A percentile compares a stretch with the other conserved stretches of the same genome.
phyloP scores from a whole-genome alignment of 2,113 vertebrate genomes.

The Myotis lucifugus region DNA sequence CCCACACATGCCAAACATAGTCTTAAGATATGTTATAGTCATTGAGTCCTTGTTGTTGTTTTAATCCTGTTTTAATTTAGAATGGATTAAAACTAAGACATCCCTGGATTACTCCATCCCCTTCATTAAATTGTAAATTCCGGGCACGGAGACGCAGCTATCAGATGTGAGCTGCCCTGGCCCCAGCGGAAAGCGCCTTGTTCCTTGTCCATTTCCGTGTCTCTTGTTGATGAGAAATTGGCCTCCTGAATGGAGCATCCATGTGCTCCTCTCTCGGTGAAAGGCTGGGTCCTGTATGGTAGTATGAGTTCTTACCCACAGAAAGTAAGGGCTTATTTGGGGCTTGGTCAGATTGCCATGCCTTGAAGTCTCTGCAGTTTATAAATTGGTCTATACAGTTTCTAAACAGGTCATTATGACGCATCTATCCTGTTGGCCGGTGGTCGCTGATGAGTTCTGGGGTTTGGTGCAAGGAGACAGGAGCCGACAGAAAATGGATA shows the following conservation, averaged over 20 bases:
- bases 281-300: not conserved
- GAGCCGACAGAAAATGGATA: not conserved
- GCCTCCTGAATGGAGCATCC: not conserved
- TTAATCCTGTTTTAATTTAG: not conserved
- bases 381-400: not conserved
- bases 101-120: not conserved
- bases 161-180: not conserved
- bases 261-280: not conserved
- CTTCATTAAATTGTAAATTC: not conserved
- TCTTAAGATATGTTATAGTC: not conserved
- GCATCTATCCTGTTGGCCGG: not conserved
- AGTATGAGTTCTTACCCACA: not conserved
- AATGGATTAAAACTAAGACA: not conserved
- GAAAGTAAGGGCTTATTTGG: not conserved
- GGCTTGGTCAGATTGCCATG: not conserved
- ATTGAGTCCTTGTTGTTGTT: not conserved
- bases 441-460: not conserved
- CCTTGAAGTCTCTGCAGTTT: not conserved
- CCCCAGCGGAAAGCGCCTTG: not conserved
- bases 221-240: not conserved
- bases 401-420: fast-evolving
- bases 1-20: not conserved
- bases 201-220: not conserved
- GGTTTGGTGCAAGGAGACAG: not conserved
- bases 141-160: fast-evolving